Evolutionary conservation across 1,140 invertebrate species (phyloP).

Genomic region (Homarus americanus): DNA sequence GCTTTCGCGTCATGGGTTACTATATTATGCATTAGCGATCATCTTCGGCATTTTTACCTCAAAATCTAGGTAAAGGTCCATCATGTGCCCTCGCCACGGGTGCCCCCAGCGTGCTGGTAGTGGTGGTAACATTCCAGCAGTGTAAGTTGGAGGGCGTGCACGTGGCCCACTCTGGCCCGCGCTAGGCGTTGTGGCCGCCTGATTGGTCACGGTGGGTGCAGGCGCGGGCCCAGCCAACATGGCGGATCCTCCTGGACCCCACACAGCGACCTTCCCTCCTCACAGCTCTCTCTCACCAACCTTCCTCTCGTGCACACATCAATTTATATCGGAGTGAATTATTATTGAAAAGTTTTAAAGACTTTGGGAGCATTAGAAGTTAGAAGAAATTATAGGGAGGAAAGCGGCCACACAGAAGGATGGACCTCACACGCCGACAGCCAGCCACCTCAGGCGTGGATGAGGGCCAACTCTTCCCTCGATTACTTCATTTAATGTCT

Average conservation of each 20-base stretch:
- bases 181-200: conserved; percentile 26
- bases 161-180: conserved; percentile 48
- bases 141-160: background rate
- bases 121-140: too few species aligned
- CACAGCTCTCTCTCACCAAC: background rate
- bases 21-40: too few species aligned
- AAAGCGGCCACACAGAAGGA: background rate
- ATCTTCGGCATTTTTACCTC: too few species aligned
- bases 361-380: background rate
- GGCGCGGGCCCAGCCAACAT: conserved; percentile 28
- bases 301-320: background rate
- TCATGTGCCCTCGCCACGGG: too few species aligned
- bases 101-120: too few species aligned
- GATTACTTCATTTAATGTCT: conserved; percentile 21
- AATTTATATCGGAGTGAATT: background rate
- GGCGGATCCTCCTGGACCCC: conserved; percentile 32
- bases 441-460: background rate
- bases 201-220: conserved; percentile 49
- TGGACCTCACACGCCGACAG: conserved; percentile 9
- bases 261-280: conserved; percentile 15
- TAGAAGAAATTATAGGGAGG: background rate
- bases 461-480: background rate
- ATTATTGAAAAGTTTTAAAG: background rate
- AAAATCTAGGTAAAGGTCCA: too few species aligned
- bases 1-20: too few species aligned